Percentiles rank a stretch among this genome's conserved stretches.
Evolutionary conservation across 2,113 vertebrate genomes (phyloP).

Genomic region (Cryptoleucopteryx plumbea): DNA sequence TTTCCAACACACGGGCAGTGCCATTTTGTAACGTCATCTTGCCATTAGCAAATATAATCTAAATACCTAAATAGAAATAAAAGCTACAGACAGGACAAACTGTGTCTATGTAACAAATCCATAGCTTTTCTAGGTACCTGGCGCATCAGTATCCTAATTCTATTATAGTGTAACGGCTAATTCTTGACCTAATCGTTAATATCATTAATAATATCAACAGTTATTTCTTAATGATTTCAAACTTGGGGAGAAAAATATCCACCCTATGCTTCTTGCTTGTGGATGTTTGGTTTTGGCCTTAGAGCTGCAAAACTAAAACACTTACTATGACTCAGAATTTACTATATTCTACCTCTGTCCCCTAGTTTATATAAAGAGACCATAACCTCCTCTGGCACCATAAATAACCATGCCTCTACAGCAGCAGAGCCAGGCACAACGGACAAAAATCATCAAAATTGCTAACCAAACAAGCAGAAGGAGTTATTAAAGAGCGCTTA

Average conservation of each 20-base stretch:
- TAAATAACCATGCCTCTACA: background rate
- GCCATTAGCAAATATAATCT: background rate
- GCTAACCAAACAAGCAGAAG: constrained; percentile 56
- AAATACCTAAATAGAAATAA: background rate
- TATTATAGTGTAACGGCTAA: background rate
- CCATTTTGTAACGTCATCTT: background rate
- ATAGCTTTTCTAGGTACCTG: background rate
- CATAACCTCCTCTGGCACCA: background rate
- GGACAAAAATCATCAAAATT: background rate
- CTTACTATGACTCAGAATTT: background rate
- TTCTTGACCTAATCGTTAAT: background rate
- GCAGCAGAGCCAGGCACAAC: background rate
- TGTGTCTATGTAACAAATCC: background rate
- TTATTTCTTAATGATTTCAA: background rate
- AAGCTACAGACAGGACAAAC: background rate
- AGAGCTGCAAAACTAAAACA: background rate
- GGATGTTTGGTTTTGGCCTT: background rate
- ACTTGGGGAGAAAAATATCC: background rate
- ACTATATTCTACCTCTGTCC: background rate
- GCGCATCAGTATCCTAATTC: background rate
- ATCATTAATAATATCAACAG: background rate
- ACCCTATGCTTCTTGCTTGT: background rate
- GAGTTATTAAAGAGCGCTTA: constrained; percentile 39
- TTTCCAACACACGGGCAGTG: background rate
- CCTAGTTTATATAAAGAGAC: constrained; percentile 22